Percentiles rank a stretch among this genome's conserved stretches.
Evolutionary conservation across 2,888 invertebrate genomes (phyloP).

Genomic region (Choreutis nemorana): DNA sequence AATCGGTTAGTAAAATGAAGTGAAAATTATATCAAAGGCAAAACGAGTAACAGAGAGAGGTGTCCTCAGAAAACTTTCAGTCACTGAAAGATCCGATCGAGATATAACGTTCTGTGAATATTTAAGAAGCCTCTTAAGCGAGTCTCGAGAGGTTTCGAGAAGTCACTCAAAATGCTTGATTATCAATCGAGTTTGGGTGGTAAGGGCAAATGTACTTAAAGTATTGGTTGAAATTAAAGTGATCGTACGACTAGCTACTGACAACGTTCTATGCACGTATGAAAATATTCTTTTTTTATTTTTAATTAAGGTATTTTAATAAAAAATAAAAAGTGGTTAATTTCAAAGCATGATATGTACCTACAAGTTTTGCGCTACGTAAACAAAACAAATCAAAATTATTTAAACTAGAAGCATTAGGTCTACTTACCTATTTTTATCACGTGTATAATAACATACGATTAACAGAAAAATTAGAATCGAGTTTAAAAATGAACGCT

Average conservation of each 20-base stretch:
- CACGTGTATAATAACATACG: too few relatives aligned
- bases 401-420: too few relatives aligned
- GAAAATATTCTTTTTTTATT: background rate
- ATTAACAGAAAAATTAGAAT: constrained; percentile 26
- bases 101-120: constrained; percentile 47
- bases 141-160: constrained; percentile 42
- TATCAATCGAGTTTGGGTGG: constrained; percentile 40
- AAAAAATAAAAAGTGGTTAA: too few relatives aligned
- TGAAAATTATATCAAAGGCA: too few relatives aligned
- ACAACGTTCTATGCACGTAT: too few relatives aligned
- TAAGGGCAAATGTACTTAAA: constrained; percentile 10
- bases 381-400: constrained; percentile 1
- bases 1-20: too few relatives aligned
- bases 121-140: constrained; percentile 43
- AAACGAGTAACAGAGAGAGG: constrained; percentile 19
- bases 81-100: constrained; percentile 40
- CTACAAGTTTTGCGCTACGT: too few relatives aligned
- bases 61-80: constrained; percentile 24
- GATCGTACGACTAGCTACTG: background rate
- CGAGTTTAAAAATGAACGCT: constrained; percentile 52
- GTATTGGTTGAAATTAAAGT: background rate
- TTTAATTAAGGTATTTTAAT: too few relatives aligned
- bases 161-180: constrained; percentile 53
- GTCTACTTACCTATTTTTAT: too few relatives aligned
- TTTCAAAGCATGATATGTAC: too few relatives aligned